phyloP scores from a whole-genome alignment of 92 coral and sea anemone species.

The Siderastrea siderea region DNA sequence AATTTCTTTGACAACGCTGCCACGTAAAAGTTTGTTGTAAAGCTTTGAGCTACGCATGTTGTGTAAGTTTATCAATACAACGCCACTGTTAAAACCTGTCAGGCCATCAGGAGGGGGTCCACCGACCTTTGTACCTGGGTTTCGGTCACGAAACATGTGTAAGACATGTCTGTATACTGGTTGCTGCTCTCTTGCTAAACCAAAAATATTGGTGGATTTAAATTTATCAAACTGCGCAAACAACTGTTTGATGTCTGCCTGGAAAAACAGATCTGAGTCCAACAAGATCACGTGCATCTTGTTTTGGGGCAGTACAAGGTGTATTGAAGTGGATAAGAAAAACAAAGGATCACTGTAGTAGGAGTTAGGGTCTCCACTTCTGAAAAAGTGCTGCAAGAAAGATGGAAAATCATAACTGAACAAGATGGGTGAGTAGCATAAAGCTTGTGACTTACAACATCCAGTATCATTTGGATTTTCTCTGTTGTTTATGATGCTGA shows the following conservation, averaged over 20 bases:
- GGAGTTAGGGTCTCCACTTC: constrained; percentile 52
- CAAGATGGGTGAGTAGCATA: background rate
- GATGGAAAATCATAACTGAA: background rate
- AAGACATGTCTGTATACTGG: constrained; percentile 88
- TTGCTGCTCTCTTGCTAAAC: constrained; percentile 87
- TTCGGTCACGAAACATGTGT: constrained; percentile 57
- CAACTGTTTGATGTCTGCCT: constrained; percentile 84
- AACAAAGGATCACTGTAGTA: constrained; percentile 87
- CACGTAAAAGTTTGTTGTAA: constrained; percentile 62
- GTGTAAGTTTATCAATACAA: constrained; percentile 73
- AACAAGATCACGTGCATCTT: constrained; percentile 70
- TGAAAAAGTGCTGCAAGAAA: constrained; percentile 70
- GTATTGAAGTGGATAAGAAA: constrained; percentile 86
- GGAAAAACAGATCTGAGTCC: constrained; percentile 90
- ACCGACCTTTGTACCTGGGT: constrained; percentile 83
- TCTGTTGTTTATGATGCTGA: no score
- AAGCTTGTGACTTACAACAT: background rate
- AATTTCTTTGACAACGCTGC: constrained; percentile 54
- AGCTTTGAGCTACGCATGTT: constrained; percentile 74
- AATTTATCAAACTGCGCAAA: constrained; percentile 84
- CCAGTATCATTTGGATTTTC: no score
- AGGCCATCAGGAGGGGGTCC: constrained; percentile 89
- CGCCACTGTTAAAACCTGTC: constrained; percentile 96
- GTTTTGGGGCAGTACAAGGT: constrained; percentile 68
- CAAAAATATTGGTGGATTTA: constrained; percentile 76